These are phyloP conservation scores for Loris lydekkerianus DNA, from an alignment of 2,797 vertebrate genomes.

Conservation along the genomic window DNA sequence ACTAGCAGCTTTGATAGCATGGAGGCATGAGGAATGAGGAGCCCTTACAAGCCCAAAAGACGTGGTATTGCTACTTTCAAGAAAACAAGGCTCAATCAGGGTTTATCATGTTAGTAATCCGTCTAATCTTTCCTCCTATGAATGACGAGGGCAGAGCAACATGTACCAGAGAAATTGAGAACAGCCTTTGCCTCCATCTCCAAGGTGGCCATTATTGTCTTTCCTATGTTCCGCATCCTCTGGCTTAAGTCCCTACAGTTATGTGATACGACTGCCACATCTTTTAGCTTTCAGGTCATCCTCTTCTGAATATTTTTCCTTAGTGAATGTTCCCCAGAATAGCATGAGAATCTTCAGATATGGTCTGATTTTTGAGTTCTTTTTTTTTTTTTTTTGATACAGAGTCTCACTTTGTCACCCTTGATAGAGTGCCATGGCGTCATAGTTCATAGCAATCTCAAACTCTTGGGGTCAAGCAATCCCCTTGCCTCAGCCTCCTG, in stretches of 20 bases:
- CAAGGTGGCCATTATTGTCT: neutral
- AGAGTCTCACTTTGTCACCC: too few relatives aligned
- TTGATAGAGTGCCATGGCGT: too few relatives aligned
- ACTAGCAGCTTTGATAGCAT: neutral
- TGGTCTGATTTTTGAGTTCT: neutral
- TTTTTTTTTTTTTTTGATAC: neutral
- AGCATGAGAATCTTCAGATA: neutral
- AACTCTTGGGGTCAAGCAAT: too few relatives aligned
- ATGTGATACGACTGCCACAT: neutral
- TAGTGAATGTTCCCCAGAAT: neutral
- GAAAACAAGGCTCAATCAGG: neutral
- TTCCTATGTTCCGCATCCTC: neutral
- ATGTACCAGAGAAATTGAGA: neutral
- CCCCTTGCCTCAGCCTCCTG: too few relatives aligned
- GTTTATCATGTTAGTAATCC: neutral
- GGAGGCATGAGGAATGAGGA: neutral
- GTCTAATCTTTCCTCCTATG: neutral
- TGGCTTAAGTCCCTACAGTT: neutral
- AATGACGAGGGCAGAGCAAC: neutral
- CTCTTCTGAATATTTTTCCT: neutral
- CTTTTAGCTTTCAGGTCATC: neutral
- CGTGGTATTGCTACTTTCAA: neutral
- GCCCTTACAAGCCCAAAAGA: neutral
- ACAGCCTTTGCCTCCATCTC: neutral
- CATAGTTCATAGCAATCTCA: too few relatives aligned